Evolutionary conservation across 2,113 vertebrate genomes (phyloP), one percentile per base, ranked within the genome.

Genomic region (Rhagologus leucostigma): DNA sequence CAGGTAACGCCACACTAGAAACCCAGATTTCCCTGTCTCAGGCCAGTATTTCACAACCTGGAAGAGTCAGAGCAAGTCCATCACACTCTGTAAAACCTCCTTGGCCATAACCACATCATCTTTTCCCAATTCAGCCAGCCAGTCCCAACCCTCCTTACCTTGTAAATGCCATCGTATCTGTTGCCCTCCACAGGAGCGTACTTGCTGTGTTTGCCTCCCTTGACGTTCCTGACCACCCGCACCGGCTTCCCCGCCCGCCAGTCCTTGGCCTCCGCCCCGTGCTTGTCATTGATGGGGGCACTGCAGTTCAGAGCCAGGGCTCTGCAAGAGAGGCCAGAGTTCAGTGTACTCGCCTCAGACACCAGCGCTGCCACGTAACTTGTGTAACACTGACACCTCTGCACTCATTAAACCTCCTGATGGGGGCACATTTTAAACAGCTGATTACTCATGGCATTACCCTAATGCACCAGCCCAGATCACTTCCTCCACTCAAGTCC

Each of bases 31-130:
- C 5, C 99, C 99, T 2, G 98, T 99, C 83, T 99, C 99, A 0
- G 99, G 99, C 99, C 99, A 99, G 93, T 99, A 99, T 89, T 99
- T 99, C 39, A 98, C 99, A 4, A 99, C 98, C 99, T 99, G 78
- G 1, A 26, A 14, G 14, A 56, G 24, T 3, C 76, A 86, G 11
- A 60, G 19, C 50, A 7, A 26, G 35, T 4, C 41, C 42, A 29
- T 44, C 13, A 53, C 1, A 8, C 9, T 0, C 26, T 33, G 10
- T 3, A 12, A 17, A 41, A 41, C 32, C 13, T 19, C n/a, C 29
- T 3, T 6, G 26, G 22, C 64, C 35, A 16, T 3, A 59, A 50
- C 10, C 30, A n/a, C 24, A 27, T 9, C 11, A 2, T 2, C 42
- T 8, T 20, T 20, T 24, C n/a, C 64, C 7, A 24, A 8, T 4